Evolutionary conservation across 2,888 invertebrate species (phyloP), one percentile per base, ranked within the genome.

Genomic region (Netelia fuscicornis): DNA sequence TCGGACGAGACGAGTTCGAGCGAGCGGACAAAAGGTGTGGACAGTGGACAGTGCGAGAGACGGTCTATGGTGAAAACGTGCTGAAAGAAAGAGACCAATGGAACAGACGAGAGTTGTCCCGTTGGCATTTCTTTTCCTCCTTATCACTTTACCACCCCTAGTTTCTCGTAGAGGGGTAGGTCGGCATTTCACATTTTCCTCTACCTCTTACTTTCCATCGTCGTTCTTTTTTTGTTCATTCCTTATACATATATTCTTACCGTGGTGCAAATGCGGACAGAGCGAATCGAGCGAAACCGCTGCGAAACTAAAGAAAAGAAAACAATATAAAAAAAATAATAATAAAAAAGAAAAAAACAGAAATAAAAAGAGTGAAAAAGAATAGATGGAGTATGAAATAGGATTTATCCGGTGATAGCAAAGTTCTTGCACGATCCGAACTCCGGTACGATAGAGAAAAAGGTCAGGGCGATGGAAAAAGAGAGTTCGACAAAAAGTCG

Each of bases 381-480:
- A 75, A 71, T 76, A 74, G 84, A 86, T 70, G 70, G 78, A 75
- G 79, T 81, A 76, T 77, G 83, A 85, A 85, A 85, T 85, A 82
- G 82, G 79, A 85, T 85, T 85, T 85, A 82, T 79, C 85, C 65
- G 74, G 60, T 71, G 85, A 85, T 85, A 72, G 85, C 2, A 82
- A 85, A 85, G 85, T 85, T 85, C 85, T 79, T 30, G 82, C 85
- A 79, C 85, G 85, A 82, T 79, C 54, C 78, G 70, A 62, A 78
- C 81, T 78, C 30, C 60, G 64, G 76, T 60, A 58, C 81, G 62
- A 81, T 72, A 81, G 68, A 72, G 67, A 84, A 81, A 62, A 30
- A 84, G 81, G 48, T 67, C 30, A 67, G 71, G 30, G 30, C 20
- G 68, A 81, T 70, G 58, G 70, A 75, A 81, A 81, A 70, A 30